Percentiles rank a stretch among this genome's conserved stretches.
Conservation (phyloP, 1,140 invertebrate genomes). For the Drosophila teissieri region DNA sequence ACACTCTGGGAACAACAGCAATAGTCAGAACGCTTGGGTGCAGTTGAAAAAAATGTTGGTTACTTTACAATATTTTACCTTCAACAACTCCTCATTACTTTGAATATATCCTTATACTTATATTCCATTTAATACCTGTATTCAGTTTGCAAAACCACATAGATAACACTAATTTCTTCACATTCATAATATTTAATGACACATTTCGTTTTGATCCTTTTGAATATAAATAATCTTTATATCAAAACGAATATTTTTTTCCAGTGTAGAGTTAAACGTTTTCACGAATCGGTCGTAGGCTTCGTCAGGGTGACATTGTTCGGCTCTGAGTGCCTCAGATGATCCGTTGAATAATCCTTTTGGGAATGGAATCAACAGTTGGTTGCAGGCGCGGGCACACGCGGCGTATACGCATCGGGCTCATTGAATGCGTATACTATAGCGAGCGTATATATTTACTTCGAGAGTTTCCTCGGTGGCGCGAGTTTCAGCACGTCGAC, state of each 20-base stretch:
- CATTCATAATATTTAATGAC: no score
- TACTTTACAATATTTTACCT: no score
- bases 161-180: no score
- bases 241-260: background rate
- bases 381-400: constrained; percentile 20
- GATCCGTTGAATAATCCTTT: constrained; percentile 59
- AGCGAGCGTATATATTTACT: background rate
- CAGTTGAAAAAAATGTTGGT: background rate
- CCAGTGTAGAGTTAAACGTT: constrained; percentile 29
- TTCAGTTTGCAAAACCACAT: no score
- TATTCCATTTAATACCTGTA: no score
- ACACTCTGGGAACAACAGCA: constrained; percentile 24
- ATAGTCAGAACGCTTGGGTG: constrained; percentile 10
- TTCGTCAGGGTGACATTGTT: constrained; percentile 46
- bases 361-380: constrained; percentile 59
- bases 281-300: constrained; percentile 23
- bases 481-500: constrained; percentile 50
- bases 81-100: no score
- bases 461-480: background rate
- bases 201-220: no score
- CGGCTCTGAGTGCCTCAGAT: constrained; percentile 24
- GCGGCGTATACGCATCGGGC: constrained; percentile 56
- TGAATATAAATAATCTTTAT: background rate
- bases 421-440: constrained; percentile 1
- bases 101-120: no score